Base-by-base conservation (phyloP, 2,797 vertebrate genomes). In the Phalanger gymnotis region DNA sequence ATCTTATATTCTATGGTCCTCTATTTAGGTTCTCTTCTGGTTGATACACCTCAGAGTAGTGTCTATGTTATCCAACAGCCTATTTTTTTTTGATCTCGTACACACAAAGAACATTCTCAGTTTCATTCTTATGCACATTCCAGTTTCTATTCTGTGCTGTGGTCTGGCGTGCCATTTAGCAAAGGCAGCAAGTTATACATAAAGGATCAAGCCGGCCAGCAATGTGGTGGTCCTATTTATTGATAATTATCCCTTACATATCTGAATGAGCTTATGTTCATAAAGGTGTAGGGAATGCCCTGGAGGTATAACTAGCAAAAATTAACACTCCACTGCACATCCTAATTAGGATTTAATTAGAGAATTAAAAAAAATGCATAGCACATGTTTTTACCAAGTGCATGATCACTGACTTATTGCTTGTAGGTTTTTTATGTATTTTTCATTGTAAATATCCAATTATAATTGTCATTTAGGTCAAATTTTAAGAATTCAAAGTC, bases 281-380 rank as follows among this genome's bases (percentile, higher is more conserved):
- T 98, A 97, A 98, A 99, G 98, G 98, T 98, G 96, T 97, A 98
- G 96, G 97, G 98, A 97, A 96, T 98, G 95, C 98, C 99, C 97
- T 73, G 47, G 91, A 98, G 98, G 97, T 98, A 98, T 96, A 98
- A 98, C 97, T 92, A 96, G 96, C 96, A 98, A 98, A 98, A 98
- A 98, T 98, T 98, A 98, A 98, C 98, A 98, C 98, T 98, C 98
- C 95, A 96, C 96, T 98, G 97, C 97, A 98, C 97, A 98, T 98
- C 95, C 96, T 99, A 98, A 99, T 98, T 98, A 98, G 97, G 95
- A 98, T 98, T 98, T 98, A 99, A 99, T 99, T 98, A 98, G 98
- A 96, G 97, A 98, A 98, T 98, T 0, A 90, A 95, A 93, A 93
- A 98, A 98, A 98, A 98, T 98, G 98, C 97, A 96, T 11, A 98